These are phyloP conservation scores for Galago senegalensis DNA, from an alignment of 2,797 vertebrate genomes.

Conservation along the genomic window DNA sequence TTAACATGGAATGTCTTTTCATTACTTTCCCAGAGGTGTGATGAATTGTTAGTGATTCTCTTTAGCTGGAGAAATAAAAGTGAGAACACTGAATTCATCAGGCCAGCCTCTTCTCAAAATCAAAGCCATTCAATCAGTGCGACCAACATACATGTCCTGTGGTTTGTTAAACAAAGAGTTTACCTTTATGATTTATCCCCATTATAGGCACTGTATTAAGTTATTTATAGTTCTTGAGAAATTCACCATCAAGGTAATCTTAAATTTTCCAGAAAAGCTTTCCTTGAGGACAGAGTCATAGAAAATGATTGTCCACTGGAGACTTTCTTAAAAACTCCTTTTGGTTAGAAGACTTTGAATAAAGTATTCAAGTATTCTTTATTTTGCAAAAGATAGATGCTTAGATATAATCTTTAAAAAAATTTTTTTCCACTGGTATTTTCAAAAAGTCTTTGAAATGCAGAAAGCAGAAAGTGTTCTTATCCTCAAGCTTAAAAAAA, in stretches of 20 bases:
- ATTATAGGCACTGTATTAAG: not conserved
- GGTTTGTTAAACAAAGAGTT: constrained; percentile 61
- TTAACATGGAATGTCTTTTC: not conserved
- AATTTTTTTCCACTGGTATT: constrained; percentile 66
- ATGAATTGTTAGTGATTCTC: constrained; percentile 32
- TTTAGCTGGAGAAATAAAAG: constrained; percentile 6
- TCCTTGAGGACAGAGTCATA: not conserved
- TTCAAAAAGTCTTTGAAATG: constrained; percentile 19
- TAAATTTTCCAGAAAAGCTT: constrained; percentile 29
- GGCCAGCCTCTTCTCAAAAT: constrained; percentile 14
- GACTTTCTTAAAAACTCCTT: not conserved
- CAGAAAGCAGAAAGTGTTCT: not conserved
- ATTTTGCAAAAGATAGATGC: not conserved
- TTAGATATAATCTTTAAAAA: constrained; percentile 54
- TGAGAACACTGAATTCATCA: constrained; percentile 12
- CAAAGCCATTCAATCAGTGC: not conserved
- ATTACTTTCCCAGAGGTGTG: constrained; percentile 25
- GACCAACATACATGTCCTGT: constrained; percentile 22
- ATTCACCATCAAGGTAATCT: not conserved
- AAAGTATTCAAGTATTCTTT: not conserved
- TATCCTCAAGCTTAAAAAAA: constrained; percentile 18
- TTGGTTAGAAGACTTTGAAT: not conserved
- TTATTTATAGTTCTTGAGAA: constrained; percentile 46
- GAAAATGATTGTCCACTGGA: constrained; percentile 3
- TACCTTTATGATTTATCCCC: constrained; percentile 34